Percentiles rank a stretch among this genome's conserved stretches.
These are phyloP conservation scores for Clistopyga incitator DNA, from an alignment of 2,888 invertebrate genomes.

Conservation along the genomic window DNA sequence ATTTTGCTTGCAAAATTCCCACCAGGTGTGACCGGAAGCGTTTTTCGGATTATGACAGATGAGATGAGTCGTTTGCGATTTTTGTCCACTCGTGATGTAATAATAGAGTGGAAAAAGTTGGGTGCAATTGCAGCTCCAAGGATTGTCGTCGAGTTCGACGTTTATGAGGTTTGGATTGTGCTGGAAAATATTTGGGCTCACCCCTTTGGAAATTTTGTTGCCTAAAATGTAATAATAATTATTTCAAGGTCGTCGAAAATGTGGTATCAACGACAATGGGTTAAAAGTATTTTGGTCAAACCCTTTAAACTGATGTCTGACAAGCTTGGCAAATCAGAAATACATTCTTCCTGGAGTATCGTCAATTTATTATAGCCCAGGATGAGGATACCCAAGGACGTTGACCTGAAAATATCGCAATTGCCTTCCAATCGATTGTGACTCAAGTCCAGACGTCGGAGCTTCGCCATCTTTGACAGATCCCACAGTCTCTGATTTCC, in stretches of 20 bases:
- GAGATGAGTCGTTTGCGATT: conserved; percentile 85
- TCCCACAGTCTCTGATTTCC: conserved; percentile 52
- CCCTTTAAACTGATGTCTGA: conserved; percentile 86
- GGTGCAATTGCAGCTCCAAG: conserved; percentile 90
- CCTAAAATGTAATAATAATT: conserved; percentile 79
- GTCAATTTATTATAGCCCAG: conserved; percentile 87
- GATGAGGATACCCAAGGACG: conserved; percentile 86
- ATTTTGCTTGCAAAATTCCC: conserved; percentile 37
- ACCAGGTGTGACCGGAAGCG: conserved; percentile 87
- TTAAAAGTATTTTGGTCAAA: not conserved
- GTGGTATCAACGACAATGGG: not conserved
- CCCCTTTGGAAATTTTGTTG: conserved; percentile 88
- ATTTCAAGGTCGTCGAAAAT: not conserved
- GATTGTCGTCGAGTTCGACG: conserved; percentile 88
- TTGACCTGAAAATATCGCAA: conserved; percentile 87
- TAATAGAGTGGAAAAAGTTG: conserved; percentile 88
- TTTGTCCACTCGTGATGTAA: conserved; percentile 86
- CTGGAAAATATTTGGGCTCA: conserved; percentile 86
- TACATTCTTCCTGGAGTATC: conserved; percentile 87
- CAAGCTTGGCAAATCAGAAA: conserved; percentile 87
- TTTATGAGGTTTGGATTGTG: conserved; percentile 86
- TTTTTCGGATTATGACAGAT: conserved; percentile 88
- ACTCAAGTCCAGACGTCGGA: conserved; percentile 87
- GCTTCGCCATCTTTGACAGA: conserved; percentile 84
- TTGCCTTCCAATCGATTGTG: conserved; percentile 87